These are phyloP conservation scores for Dipodomys stephensi DNA, from an alignment of 2,113 vertebrate genomes.

Conservation along the genomic window DNA sequence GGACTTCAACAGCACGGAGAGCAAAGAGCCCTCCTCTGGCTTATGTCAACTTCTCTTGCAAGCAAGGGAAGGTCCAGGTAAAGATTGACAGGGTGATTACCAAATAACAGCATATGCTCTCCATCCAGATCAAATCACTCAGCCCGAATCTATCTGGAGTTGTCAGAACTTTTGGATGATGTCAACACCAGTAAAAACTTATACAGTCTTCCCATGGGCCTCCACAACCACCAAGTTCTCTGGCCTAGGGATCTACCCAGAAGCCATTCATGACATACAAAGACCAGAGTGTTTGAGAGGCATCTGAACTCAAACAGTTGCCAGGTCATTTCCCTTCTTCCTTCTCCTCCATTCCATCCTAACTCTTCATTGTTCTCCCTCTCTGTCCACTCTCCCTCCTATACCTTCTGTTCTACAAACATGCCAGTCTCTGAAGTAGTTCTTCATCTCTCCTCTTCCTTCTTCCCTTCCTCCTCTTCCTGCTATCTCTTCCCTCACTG, in stretches of 20 bases:
- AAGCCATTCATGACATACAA: background rate
- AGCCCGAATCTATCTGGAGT: background rate
- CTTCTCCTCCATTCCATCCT: background rate
- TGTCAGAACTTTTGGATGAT: no score
- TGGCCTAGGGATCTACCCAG: background rate
- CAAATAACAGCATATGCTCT: background rate
- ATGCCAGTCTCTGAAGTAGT: background rate
- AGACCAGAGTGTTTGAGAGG: rapidly evolving
- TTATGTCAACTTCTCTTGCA: background rate
- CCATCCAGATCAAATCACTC: background rate
- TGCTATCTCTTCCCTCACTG: no score
- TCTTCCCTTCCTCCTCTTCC: background rate
- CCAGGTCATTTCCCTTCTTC: no score
- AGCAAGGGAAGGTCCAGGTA: background rate
- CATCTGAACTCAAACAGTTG: background rate
- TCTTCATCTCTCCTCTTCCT: background rate
- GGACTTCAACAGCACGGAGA: background rate
- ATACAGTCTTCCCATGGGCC: background rate
- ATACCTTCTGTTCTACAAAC: background rate
- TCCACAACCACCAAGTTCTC: background rate
- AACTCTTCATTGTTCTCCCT: background rate
- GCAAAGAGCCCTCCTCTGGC: background rate
- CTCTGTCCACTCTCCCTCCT: background rate
- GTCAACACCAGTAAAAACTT: background rate
- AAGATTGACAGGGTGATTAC: background rate